Percentiles rank a stretch among this genome's conserved stretches.
phyloP scores from a whole-genome alignment of 2,797 vertebrate genomes.

The Harpagifer antarcticus region DNA sequence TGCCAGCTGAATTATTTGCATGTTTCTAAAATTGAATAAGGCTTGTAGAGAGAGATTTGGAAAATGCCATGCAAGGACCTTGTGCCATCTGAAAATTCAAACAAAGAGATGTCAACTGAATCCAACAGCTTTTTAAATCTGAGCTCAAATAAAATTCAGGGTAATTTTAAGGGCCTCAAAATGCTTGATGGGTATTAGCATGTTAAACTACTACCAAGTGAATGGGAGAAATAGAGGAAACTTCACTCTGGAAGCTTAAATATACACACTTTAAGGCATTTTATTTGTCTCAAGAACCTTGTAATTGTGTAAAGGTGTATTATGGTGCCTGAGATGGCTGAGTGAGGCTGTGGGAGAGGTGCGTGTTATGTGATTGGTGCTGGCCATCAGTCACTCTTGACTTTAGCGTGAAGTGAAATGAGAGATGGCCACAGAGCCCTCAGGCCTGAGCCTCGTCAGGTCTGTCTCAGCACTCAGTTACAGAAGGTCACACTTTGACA shows the following conservation, averaged over 20 bases:
- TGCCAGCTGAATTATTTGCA: neutral
- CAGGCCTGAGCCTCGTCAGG: slow-evolving; percentile 15
- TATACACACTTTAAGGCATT: neutral
- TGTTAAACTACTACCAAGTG: neutral
- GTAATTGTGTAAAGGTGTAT: neutral
- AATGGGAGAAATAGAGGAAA: slow-evolving; percentile 2
- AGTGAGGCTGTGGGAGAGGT: slow-evolving; percentile 3
- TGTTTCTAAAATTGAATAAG: slow-evolving; percentile 6
- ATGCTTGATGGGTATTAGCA: neutral
- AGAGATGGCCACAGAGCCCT: slow-evolving; percentile 46
- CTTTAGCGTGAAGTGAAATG: slow-evolving; percentile 37
- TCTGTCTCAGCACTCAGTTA: slow-evolving; percentile 47
- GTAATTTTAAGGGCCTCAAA: slow-evolving; percentile 14
- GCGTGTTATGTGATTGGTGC: slow-evolving; percentile 15
- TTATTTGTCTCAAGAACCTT: neutral
- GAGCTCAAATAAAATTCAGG: slow-evolving; percentile 11
- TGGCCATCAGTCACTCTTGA: slow-evolving; percentile 34
- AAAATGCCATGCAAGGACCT: neutral
- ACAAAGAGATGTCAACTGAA: slow-evolving; percentile 4
- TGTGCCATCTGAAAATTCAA: neutral
- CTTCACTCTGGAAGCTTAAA: neutral
- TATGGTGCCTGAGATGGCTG: neutral
- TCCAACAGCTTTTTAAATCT: neutral
- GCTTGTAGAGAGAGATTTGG: neutral
- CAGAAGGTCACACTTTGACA: slow-evolving; percentile 61